Evolutionary conservation across 35 echinoderm and acorn worm genomes (phyloP), one percentile per base, ranked within the genome.

Genomic region (Heliocidaris tuberculata): DNA sequence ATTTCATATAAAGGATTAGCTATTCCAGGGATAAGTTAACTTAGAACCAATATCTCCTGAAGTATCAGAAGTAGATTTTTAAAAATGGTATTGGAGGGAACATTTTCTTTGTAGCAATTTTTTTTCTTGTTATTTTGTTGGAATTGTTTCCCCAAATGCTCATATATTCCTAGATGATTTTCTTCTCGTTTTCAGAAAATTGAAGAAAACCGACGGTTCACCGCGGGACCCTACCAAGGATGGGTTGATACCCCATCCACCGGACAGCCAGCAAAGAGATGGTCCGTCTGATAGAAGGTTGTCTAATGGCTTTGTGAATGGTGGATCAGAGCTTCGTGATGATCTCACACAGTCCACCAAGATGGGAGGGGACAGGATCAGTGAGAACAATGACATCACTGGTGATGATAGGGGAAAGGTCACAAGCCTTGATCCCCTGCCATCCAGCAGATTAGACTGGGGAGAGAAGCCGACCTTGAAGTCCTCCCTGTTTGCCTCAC

Each of bases 121-220:
- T 9, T 31, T 27, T 11, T 86, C 31, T 86, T 86, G 31, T 29
- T 24, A 86, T 32, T 32, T 86, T 24, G 21, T 86, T 30, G 6
- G 9, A 19, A 32, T 30, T 19, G 85, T 86, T 32, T 15, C 32
- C 32, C 13, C 5, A 47, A 92, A n/a, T 59, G 59, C 65, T 32
- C 52, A 11, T 52, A 12, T 52, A 6, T 52, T 52, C 13, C 6
- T 52, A 12, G 50, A 52, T 56, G 52, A 56, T 56, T 15, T 56
- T 56, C 15, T 56, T 12, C 52, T 13, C 11, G 6, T 56, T 42
- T 95, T 12, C 86, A 95, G 94, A 47, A 95, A 95, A 95, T 86
- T 95, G n/a, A 95, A 95, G 50, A 95, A 95, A 60, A 7, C 86
- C 5, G 86, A 95, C 29, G 27, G 47, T 19, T 93, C 47, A 59